phyloP scores from a whole-genome alignment of 2,113 vertebrate genomes.

The Dipodomys spectabilis region DNA sequence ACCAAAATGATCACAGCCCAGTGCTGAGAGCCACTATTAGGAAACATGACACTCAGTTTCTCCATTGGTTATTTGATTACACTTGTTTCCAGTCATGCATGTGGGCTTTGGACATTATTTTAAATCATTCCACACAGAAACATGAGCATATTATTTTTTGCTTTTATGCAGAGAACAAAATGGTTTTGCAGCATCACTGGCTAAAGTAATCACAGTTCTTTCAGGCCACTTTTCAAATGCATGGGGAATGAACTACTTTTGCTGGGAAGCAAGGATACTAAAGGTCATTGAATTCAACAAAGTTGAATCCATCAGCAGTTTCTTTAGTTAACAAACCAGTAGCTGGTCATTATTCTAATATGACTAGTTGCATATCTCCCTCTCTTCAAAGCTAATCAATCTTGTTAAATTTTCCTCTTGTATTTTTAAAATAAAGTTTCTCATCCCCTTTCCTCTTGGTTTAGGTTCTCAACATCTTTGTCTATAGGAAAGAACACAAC shows the following conservation, averaged over 20 bases:
- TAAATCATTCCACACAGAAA: constrained; percentile 51
- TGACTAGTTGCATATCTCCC: neutral
- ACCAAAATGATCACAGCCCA: neutral
- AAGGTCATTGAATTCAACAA: neutral
- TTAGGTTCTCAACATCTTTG: neutral
- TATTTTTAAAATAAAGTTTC: neutral
- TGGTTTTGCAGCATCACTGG: constrained; percentile 61
- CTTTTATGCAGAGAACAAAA: constrained; percentile 42
- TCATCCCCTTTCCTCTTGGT: neutral
- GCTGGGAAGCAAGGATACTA: neutral
- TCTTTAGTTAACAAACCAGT: neutral
- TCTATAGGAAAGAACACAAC: neutral
- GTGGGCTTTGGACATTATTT: constrained; percentile 23
- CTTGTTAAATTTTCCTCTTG: neutral
- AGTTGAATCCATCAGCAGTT: neutral
- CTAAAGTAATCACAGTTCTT: constrained; percentile 56
- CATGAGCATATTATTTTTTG: neutral
- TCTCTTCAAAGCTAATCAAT: neutral
- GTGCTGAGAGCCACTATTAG: neutral
- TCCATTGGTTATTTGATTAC: neutral
- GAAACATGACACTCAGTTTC: neutral
- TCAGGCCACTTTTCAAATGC: constrained; percentile 49
- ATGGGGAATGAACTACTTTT: neutral
- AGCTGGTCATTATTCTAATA: neutral
- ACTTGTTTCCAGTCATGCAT: constrained; percentile 1